Conservation (phyloP, 92 coral and sea anemone genomes). For the Micromussa lordhowensis region DNA sequence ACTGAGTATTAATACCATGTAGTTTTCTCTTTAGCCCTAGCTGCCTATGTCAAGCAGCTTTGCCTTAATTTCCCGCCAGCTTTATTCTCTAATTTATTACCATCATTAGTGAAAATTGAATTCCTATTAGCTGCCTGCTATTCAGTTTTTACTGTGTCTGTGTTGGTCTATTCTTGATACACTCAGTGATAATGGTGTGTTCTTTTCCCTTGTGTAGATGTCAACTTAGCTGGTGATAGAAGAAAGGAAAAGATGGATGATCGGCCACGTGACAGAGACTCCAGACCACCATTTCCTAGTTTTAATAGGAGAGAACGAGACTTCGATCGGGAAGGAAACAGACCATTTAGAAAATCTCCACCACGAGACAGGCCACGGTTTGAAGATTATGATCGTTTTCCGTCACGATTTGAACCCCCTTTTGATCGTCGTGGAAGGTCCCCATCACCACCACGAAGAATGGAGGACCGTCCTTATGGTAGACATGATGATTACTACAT, state of each 20-base stretch:
- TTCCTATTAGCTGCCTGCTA: no score
- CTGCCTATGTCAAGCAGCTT: no score
- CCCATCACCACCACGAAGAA: constrained; percentile 74
- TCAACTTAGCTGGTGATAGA: constrained; percentile 94
- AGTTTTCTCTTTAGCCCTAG: not conserved
- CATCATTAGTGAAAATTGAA: no score
- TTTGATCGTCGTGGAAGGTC: constrained; percentile 77
- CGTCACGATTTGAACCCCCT: constrained; percentile 83
- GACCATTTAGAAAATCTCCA: constrained; percentile 73
- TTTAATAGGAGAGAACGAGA: constrained; percentile 68
- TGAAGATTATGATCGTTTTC: constrained; percentile 78
- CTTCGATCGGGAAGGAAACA: constrained; percentile 69
- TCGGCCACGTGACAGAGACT: constrained; percentile 65
- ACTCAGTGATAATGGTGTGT: not conserved
- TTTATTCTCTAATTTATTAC: no score
- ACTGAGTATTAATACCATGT: not conserved
- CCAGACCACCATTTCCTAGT: constrained; percentile 58
- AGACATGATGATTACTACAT: constrained; percentile 80
- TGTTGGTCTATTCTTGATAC: not conserved
- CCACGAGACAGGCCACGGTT: constrained; percentile 78
- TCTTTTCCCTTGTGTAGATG: constrained; percentile 69
- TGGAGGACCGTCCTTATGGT: constrained; percentile 75
- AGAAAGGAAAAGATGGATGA: constrained; percentile 68
- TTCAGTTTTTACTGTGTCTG: no score
- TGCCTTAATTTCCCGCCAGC: no score